Conservation (phyloP, 2,888 invertebrate genomes). For the Hirtodrosophila confusa region DNA sequence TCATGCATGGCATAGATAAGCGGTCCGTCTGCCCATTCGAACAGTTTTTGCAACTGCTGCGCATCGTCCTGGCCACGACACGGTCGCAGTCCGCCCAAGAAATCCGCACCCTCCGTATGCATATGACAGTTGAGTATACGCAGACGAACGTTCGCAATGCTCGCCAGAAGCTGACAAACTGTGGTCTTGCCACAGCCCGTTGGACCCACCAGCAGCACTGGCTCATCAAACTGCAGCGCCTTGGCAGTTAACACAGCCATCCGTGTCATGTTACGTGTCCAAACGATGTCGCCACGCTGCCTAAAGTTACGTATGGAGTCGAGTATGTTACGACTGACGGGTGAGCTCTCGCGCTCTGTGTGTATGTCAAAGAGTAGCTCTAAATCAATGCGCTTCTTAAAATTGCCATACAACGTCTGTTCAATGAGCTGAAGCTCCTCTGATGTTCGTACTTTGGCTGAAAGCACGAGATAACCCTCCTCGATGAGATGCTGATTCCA, state of each 20-base stretch:
- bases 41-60: conserved; percentile 86
- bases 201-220: conserved; percentile 97
- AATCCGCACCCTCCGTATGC: conserved; percentile 99
- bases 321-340: conserved; percentile 90
- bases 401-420: conserved; percentile 90
- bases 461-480: conserved; percentile 96
- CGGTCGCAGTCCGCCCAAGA: conserved; percentile 97
- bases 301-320: conserved; percentile 87
- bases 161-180: conserved; percentile 94
- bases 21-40: conserved; percentile 99
- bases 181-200: conserved; percentile 99
- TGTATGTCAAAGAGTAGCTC: conserved; percentile 89
- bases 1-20: conserved; percentile 94
- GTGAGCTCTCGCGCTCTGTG: conserved; percentile 87
- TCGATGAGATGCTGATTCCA: conserved; percentile 99
- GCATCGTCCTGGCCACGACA: conserved; percentile 84
- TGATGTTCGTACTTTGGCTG: conserved; percentile 93
- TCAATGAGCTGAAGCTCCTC: conserved; percentile 93
- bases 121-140: conserved; percentile 98
- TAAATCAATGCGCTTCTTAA: conserved; percentile 90
- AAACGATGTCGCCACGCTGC: conserved; percentile 90
- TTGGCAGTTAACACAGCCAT: conserved; percentile 91
- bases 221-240: conserved; percentile 95
- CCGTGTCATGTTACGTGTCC: conserved; percentile 96
- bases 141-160: conserved; percentile 88